Evolutionary conservation across 2,888 invertebrate species (phyloP), one percentile per base, ranked within the genome.

Genomic region (Eustalomyia histrio): DNA sequence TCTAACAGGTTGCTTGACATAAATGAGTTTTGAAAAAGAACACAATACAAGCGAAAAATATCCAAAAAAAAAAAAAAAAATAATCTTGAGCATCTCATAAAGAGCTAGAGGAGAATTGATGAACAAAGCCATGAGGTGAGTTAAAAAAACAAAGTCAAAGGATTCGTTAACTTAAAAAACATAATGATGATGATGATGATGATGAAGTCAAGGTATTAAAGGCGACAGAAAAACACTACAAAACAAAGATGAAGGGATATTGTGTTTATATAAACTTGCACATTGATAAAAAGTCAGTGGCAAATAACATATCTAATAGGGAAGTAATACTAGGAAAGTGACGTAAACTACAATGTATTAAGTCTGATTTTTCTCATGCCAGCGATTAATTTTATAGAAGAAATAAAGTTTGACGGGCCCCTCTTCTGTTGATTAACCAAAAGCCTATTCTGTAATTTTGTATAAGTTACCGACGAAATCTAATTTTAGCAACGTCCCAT

Each of bases 1-100:
- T 80, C 80, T 76, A 83, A 82, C 82, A 82, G 82, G 82, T 83
- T 83, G 79, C 67, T 79, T 81, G 80, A 83, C 80, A 72, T 68
- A 79, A 79, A 83, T 75, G 71, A 76, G 74, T 79, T 79, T 58
- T 71, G n/a, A 16, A 67, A 68, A 71, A 76, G 75, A 72, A 50
- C 63, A 53, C 55, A 78, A 21, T 39, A 63, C 53, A 53, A 65
- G 35, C 39, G 17, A 47, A 72, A 60, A 75, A 68, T 63, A 58
- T 55, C 50, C 39, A 64, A 35, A 29, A 67, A 72, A 21, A n/a
- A n/a, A n/a, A n/a, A n/a, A n/a, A n/a, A n/a, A n/a, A n/a, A n/a
- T n/a, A n/a, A 68, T 24, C 39, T 43, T 1, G 29, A 53, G 29
- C 53, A 55, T n/a, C 29, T 29, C 35, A 60, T 58, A 57, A 33